Evolutionary conservation across 2,113 vertebrate genomes (phyloP).

Genomic region (Corythoichthys intestinalis): DNA sequence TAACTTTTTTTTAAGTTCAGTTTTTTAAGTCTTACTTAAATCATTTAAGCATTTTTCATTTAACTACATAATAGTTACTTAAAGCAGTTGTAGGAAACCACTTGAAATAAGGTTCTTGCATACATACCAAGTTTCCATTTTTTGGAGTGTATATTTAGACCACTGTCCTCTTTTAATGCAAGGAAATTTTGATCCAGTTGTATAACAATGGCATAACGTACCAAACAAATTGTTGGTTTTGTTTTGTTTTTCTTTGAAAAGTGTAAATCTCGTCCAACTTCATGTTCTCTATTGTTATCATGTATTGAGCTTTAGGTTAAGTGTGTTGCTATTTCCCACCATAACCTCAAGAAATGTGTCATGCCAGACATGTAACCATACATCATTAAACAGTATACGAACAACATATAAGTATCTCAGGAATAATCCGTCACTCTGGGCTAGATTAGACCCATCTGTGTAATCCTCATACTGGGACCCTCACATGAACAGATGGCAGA

Average conservation of each 20-base stretch:
- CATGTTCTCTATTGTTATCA: background rate
- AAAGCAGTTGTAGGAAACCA: too few relatives aligned
- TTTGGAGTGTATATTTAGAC: background rate
- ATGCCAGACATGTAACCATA: constrained; percentile 12
- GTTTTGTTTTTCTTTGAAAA: constrained; percentile 3
- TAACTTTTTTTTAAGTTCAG: too few relatives aligned
- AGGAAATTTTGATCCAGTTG: constrained; percentile 28
- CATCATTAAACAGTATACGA: constrained; percentile 24
- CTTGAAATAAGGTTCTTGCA: too few relatives aligned
- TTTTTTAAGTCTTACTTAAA: too few relatives aligned
- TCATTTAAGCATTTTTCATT: too few relatives aligned
- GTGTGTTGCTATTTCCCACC: background rate
- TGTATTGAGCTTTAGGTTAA: background rate
- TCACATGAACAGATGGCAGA: constrained; percentile 67
- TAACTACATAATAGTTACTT: too few relatives aligned
- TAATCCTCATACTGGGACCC: constrained; percentile 62
- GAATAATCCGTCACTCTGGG: constrained; percentile 56
- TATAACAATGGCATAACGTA: constrained; percentile 19
- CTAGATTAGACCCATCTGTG: constrained; percentile 56
- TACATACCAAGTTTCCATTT: too few relatives aligned
- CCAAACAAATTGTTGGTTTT: background rate
- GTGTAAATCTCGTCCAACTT: background rate
- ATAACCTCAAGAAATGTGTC: constrained; percentile 7
- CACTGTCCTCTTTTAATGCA: constrained; percentile 19
- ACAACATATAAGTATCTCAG: constrained; percentile 44